Evolutionary conservation across 1,140 invertebrate species (phyloP), one percentile per base, ranked within the genome.

Genomic region (Zaprionus davidi): DNA sequence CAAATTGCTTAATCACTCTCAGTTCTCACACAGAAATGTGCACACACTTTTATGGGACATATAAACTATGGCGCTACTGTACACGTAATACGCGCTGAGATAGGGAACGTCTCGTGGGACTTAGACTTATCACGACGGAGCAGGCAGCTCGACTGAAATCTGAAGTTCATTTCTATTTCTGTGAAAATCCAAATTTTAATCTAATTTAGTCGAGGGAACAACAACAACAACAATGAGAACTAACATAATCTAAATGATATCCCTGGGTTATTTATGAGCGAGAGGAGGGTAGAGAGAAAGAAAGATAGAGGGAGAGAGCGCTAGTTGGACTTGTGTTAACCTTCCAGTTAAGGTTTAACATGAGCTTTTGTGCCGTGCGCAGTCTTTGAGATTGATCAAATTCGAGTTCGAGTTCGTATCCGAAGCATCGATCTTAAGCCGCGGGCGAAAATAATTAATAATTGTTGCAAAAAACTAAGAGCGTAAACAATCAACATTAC

Each of bases 401-500:
- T 22, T 49, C 2, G 46, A 4, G 46, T 17, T 28, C 34, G 46
- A 5, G 46, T 17, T 28, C 34, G 63, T 34, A 71, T 58, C 72
- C 70, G 51, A 70, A 57, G 53, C 44, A 49, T 49, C 20, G 9
- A 49, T 20, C 6, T 11, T 11, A 20, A 11, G 44, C 46, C 22
- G 46, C 46, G n/a, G 41, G 41, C 28, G 26, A 57, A 57, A 57
- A n/a, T 34, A 20, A 65, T 70, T 62, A 78, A 74, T 59, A 76
- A 51, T 69, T 74, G 72, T 69, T 58, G 53, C 69, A 68, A 79
- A 67, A 66, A 44, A 72, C 15, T 31, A 38, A 55, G 41, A 28
- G 41, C 34, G 36, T 38, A 75, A 49, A 71, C 22, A 76, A 72
- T 46, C 36, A 59, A 64, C 60, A 49, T 65, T 71, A 76, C 60